Evolutionary conservation across 2,888 invertebrate genomes (phyloP).

Genomic region (Drymonia ruficornis): DNA sequence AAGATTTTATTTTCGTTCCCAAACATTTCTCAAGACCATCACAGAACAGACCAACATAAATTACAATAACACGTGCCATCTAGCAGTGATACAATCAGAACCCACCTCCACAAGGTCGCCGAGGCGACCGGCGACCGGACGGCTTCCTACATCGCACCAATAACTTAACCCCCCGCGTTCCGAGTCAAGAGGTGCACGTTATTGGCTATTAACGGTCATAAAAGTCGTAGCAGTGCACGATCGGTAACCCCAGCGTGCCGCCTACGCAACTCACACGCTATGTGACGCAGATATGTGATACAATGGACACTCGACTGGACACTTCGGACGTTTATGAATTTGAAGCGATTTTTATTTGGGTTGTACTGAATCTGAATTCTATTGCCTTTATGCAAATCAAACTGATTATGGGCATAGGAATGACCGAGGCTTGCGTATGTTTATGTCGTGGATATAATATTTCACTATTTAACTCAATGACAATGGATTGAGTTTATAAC

Average conservation of each 20-base stretch:
- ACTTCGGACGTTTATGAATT: not conserved
- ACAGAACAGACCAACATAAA: constrained; percentile 1
- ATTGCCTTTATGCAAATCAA: not conserved
- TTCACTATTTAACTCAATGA: too few relatives aligned
- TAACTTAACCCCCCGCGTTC: constrained; percentile 58
- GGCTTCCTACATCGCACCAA: constrained; percentile 37
- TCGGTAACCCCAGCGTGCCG: constrained; percentile 42
- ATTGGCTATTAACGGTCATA: constrained; percentile 65
- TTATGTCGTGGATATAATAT: too few relatives aligned
- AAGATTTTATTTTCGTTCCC: too few relatives aligned
- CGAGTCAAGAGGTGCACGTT: constrained; percentile 62
- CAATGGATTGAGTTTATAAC: too few relatives aligned
- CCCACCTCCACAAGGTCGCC: constrained; percentile 25
- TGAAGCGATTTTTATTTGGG: not conserved
- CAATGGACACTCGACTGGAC: constrained; percentile 1
- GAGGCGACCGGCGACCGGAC: constrained; percentile 26
- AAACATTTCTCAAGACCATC: not conserved
- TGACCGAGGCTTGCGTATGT: too few relatives aligned
- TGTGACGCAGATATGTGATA: constrained; percentile 21
- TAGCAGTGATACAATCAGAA: constrained; percentile 11
- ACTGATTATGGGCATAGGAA: too few relatives aligned
- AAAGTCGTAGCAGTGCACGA: constrained; percentile 56
- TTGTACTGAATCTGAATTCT: not conserved
- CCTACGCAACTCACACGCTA: constrained; percentile 46
- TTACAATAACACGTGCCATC: constrained; percentile 13